Evolutionary conservation across 2,113 vertebrate species (phyloP).

Genomic region (Thalassarche chlororhynchos): DNA sequence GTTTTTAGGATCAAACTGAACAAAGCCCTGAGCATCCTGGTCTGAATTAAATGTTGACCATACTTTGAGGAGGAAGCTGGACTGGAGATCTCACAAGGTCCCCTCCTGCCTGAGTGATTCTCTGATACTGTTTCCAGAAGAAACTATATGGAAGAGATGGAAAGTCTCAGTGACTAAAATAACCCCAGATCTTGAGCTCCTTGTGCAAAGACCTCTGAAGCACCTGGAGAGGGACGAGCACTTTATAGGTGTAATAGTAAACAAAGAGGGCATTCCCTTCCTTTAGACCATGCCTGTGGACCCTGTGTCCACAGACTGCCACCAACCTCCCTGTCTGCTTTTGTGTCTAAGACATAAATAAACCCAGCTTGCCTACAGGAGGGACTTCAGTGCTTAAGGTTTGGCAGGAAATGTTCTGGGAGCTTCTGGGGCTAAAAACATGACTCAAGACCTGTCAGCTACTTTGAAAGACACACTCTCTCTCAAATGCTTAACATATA

Average conservation of each 20-base stretch:
- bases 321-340: not conserved
- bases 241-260: not conserved
- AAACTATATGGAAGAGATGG: not conserved
- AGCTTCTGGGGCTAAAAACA: not conserved
- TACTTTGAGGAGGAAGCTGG: not conserved
- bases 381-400: not conserved
- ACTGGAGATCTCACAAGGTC: not conserved
- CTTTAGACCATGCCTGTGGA: not conserved
- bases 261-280: not conserved
- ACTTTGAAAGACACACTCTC: not conserved
- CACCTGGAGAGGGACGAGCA: not conserved
- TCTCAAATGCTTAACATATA: slow-evolving; percentile 47
- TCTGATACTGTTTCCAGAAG: not conserved
- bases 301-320: not conserved
- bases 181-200: not conserved
- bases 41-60: not conserved
- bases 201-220: not conserved
- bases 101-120: not conserved
- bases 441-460: not conserved
- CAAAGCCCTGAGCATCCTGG: not conserved
- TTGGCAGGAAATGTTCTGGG: not conserved
- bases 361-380: not conserved
- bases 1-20: not conserved
- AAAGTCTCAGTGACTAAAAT: not conserved
- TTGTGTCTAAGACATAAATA: not conserved